Evolutionary conservation across 2,113 vertebrate genomes (phyloP), one percentile per base, ranked within the genome.

Genomic region (Brachyistius frenatus): DNA sequence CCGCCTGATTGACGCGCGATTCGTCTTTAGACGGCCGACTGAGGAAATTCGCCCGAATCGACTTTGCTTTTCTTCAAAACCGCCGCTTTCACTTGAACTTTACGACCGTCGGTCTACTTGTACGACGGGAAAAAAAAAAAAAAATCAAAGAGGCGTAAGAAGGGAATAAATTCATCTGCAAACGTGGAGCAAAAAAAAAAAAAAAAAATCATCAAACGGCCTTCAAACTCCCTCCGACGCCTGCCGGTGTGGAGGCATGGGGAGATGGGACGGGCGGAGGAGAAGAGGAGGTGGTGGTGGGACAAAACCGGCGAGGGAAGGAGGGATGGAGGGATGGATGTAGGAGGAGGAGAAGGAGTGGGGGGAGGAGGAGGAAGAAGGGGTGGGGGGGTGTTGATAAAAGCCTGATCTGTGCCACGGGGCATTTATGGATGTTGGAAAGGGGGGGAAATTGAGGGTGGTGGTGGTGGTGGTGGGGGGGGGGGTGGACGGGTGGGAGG

Each of bases 331-430:
- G n/a, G n/a, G n/a, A 81, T 73, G 81, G 76, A 87, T 79, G 84
- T 69, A 88, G 71, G 80, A 83, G 61, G 75, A 82, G 74, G 70
- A 71, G 81, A 79, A 71, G 73, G 61, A 63, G 11, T 23, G 23
- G 23, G 23, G 7, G 44, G 44, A 46, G 2, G 41, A 44, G 44
- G 44, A 46, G 44, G 44, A 46, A 11, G 23, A 61, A 80, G 77
- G 81, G 60, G 58, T 50, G 76, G 37, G 71, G 65, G 65, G 62
- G 70, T 80, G 72, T 50, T 85, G 90, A 93, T 93, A 92, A 92
- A 23, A 90, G 86, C 85, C 91, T 93, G 92, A 93, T 93, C 93
- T 92, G 88, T 91, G 92, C 94, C 93, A 91, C 80, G 35, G 94
- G 94, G 94, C 93, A 92, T 94, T 91, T 91, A 76, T 83, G 68